Conservation (phyloP, 2,797 vertebrate genomes). For the Falco rusticolus region DNA sequence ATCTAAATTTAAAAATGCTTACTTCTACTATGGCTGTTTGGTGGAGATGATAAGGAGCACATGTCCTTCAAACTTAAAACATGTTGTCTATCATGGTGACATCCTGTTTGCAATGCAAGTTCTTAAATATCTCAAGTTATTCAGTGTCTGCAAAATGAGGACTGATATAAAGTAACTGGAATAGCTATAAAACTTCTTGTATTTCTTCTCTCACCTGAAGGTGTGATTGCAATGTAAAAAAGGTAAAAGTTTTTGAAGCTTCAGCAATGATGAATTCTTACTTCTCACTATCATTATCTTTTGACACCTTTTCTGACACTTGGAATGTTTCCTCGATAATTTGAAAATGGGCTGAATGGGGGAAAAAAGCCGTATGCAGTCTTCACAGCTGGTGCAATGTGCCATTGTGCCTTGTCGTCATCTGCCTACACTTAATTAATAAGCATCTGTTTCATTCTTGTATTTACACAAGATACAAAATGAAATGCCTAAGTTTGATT, state of each 20-base stretch:
- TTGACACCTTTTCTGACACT: constrained; percentile 67
- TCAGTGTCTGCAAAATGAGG: background rate
- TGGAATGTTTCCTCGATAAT: constrained; percentile 43
- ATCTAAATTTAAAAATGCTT: background rate
- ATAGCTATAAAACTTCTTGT: background rate
- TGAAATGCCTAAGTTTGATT: constrained; percentile 32
- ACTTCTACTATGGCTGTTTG: background rate
- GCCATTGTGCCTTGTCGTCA: constrained; percentile 54
- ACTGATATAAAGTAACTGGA: background rate
- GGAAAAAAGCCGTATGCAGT: constrained; percentile 13
- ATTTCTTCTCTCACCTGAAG: constrained; percentile 15
- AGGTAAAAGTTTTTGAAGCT: constrained; percentile 22
- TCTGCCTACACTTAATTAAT: constrained; percentile 73
- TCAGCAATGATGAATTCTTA: constrained; percentile 50
- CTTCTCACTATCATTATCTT: constrained; percentile 66
- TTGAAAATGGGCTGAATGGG: constrained; percentile 43
- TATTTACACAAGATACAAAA: constrained; percentile 53
- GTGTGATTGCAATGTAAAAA: constrained; percentile 1
- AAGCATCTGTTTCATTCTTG: constrained; percentile 70
- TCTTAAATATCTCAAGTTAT: constrained; percentile 37
- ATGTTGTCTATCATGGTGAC: background rate
- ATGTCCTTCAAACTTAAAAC: background rate
- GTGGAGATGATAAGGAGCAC: background rate
- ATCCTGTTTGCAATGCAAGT: constrained; percentile 21
- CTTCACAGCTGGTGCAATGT: constrained; percentile 60